These are phyloP conservation scores for Myocastor coypus DNA, from an alignment of 2,113 vertebrate species.

Conservation along the genomic window DNA sequence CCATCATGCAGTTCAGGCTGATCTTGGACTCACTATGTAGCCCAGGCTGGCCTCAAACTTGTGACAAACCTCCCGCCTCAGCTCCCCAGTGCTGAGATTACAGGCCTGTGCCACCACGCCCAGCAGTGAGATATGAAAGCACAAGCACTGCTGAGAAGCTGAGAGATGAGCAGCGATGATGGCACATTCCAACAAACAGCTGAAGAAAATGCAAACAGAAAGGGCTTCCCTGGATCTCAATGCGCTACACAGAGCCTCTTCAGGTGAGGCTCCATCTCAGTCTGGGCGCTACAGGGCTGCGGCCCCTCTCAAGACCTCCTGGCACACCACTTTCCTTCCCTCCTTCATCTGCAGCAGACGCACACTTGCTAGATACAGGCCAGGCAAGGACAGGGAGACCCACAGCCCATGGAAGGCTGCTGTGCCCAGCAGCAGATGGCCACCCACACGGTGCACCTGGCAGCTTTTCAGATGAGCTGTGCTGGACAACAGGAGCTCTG, in stretches of 20 bases:
- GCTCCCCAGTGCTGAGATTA: not conserved
- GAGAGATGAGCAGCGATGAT: not conserved
- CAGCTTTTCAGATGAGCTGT: not conserved
- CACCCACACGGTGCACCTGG: not conserved
- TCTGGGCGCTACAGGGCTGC: rapidly evolving
- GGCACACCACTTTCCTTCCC: not conserved
- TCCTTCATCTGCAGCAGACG: not conserved
- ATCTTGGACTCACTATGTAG: not conserved
- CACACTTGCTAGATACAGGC: not conserved
- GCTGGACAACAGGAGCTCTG: not conserved
- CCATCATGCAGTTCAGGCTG: not conserved
- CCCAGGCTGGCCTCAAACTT: not conserved
- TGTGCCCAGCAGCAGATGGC: not conserved
- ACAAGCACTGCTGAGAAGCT: slow-evolving; percentile 34
- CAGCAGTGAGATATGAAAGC: not conserved
- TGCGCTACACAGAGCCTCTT: rapidly evolving
- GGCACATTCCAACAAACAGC: not conserved
- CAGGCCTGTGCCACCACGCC: not conserved
- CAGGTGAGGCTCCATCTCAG: not conserved
- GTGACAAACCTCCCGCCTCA: not conserved
- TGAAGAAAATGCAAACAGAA: slow-evolving; percentile 24
- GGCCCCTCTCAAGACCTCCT: not conserved
- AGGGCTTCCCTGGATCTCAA: not conserved
- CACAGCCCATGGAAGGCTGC: rapidly evolving
- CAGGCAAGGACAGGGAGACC: not conserved